Base-by-base conservation (phyloP, 2,797 vertebrate species). In the Amniataba percoides region DNA sequence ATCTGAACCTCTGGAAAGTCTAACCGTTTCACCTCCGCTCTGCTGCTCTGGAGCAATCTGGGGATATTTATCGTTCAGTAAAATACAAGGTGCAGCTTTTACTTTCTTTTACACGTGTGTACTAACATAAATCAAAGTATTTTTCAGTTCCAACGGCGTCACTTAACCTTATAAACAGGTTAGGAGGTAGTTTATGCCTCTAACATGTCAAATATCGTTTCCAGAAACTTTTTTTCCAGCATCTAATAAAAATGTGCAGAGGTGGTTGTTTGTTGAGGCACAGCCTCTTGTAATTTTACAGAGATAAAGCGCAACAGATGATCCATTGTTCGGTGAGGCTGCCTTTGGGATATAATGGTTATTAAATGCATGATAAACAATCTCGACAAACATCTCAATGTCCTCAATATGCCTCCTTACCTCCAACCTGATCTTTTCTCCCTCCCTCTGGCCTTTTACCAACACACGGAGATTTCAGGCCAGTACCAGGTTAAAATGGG, bases 1-100 rank as follows among this genome's bases (percentile, higher is more conserved):
- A 91, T 88, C 45, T 82, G 87, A 92, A 83, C 80, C 87, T 62
- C 79, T 71, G 84, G 63, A 78, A 80, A 77, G 82, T 65, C 72
- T 15, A 42, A 80, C n/a, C 2, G 6, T 71, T 78, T 72, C 78
- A 77, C 75, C 80, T 76, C 52, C 15, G 76, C 64, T 74, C 49
- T 56, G 49, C 82, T 59, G 21, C 73, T 58, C 69, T 39, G 34
- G 14, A 81, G 71, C 62, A 46, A 78, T 76, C 36, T 34, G 46
- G 45, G 70, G 23, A 42, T 62, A 78, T 80, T 73, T 72, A 74
- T 85, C 68, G 62, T 51, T 46, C 34, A 21, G 43, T 45, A 27
- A 77, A 83, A 76, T 18, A 70, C 64, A 75, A 23, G 27, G 65
- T 18, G 45, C 64, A 58, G n/a, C 72, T 48, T 76, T 53, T 21